Evolutionary conservation across 2,113 vertebrate species (phyloP).

Genomic region (Stomatorhinus ivindoensis): DNA sequence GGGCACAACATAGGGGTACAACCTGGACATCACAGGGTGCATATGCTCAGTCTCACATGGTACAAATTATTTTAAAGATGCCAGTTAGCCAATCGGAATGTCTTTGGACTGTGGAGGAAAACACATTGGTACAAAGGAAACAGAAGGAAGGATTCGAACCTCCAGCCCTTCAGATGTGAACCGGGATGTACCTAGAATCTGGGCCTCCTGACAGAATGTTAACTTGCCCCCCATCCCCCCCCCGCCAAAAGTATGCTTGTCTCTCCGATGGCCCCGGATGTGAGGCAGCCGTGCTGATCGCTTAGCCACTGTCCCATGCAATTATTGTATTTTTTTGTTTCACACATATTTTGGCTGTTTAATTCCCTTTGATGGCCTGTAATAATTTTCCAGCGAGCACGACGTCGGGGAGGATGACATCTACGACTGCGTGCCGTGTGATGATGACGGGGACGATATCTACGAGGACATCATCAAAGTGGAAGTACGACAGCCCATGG

Average conservation of each 20-base stretch:
- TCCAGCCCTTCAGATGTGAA: not conserved
- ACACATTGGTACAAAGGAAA: not conserved
- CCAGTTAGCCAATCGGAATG: not conserved
- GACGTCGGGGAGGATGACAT: conserved; percentile 93
- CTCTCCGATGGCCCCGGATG: not conserved
- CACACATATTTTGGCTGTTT: not conserved
- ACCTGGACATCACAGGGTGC: not conserved
- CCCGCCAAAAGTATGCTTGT: not conserved
- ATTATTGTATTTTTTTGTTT: not conserved
- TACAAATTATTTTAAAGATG: not conserved
- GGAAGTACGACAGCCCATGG: conserved; percentile 97
- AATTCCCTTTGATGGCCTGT: not conserved
- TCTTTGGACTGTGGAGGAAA: not conserved
- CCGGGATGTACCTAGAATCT: not conserved
- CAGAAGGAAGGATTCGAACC: not conserved
- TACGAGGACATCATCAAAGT: conserved; percentile 99
- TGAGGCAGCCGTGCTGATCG: not conserved
- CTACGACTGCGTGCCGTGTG: conserved; percentile 94
- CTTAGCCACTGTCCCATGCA: not conserved
- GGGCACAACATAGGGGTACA: not conserved
- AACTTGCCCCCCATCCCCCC: not conserved
- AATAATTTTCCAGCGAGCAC: conserved; percentile 67
- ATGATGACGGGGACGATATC: conserved; percentile 92
- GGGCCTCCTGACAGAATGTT: not conserved
- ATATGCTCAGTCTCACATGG: not conserved